Conservation (phyloP, 2,888 invertebrate genomes). For the Spodoptera littoralis region DNA sequence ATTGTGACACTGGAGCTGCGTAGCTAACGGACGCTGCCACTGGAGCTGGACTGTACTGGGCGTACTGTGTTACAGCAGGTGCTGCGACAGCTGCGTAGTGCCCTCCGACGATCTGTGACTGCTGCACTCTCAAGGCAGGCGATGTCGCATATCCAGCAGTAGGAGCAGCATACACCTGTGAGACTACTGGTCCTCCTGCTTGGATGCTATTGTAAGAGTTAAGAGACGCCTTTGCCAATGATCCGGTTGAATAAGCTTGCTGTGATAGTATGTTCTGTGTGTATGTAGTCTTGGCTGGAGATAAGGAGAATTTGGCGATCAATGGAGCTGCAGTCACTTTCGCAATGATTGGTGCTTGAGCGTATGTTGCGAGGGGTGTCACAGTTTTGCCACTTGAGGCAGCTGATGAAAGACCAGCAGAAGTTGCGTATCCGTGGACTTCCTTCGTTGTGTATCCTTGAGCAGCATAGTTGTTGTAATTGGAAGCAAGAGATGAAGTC, state of each 20-base stretch:
- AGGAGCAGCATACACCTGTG: conserved; percentile 82
- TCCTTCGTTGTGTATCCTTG: conserved; percentile 71
- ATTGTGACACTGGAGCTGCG: conserved; percentile 56
- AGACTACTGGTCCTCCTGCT: conserved; percentile 80
- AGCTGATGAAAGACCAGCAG: conserved; percentile 84
- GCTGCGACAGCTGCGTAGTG: conserved; percentile 51
- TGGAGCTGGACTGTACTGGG: conserved; percentile 67
- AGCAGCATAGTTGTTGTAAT: conserved; percentile 63
- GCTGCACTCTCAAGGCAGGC: conserved; percentile 72
- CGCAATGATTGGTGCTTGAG: conserved; percentile 86
- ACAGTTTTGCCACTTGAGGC: conserved; percentile 73
- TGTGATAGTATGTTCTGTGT: conserved; percentile 77
- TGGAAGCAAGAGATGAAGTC: conserved; percentile 60
- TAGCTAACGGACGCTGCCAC: conserved; percentile 50
- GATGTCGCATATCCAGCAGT: conserved; percentile 79
- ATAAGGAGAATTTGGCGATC: conserved; percentile 74
- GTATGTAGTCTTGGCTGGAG: conserved; percentile 75
- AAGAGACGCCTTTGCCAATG: conserved; percentile 81
- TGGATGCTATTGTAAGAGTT: conserved; percentile 75
- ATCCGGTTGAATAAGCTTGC: conserved; percentile 70
- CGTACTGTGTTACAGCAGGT: conserved; percentile 54
- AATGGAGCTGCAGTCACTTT: conserved; percentile 85
- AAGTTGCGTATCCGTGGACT: conserved; percentile 87
- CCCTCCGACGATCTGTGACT: conserved; percentile 60
- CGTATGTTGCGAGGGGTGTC: conserved; percentile 81